Percentiles rank a stretch among this genome's conserved stretches.
phyloP scores from a whole-genome alignment of 2,113 vertebrate species.

The Xiphophorus maculatus region DNA sequence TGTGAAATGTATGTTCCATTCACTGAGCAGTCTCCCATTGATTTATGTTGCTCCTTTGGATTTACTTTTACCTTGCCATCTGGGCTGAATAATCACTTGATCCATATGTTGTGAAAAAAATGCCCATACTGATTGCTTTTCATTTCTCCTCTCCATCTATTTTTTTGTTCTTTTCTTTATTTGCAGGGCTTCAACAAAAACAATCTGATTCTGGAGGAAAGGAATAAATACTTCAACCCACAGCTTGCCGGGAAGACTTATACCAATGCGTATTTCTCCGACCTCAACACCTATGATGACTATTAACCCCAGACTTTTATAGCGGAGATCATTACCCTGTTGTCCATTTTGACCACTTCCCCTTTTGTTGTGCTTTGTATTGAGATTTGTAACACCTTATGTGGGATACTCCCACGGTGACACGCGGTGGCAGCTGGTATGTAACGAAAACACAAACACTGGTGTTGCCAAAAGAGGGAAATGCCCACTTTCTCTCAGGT shows the following conservation, averaged over 20 bases:
- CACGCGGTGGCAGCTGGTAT: slow-evolving; percentile 69
- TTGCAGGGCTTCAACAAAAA: slow-evolving; percentile 98
- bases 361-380: slow-evolving; percentile 74
- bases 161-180: slow-evolving; percentile 10
- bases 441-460: slow-evolving; percentile 59
- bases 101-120: slow-evolving; percentile 25
- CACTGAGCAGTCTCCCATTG: slow-evolving; percentile 63
- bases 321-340: slow-evolving; percentile 26
- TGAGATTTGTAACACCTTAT: slow-evolving; percentile 66
- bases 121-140: slow-evolving; percentile 31
- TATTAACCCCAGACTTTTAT: slow-evolving; percentile 82
- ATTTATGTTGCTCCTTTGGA: slow-evolving; percentile 68
- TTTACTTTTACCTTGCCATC: slow-evolving; percentile 70
- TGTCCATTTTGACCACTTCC: slow-evolving; percentile 42
- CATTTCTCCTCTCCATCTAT: slow-evolving; percentile 25
- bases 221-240: slow-evolving; percentile 98
- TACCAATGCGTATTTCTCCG: slow-evolving; percentile 96
- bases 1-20: slow-evolving; percentile 66
- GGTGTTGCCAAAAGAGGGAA: slow-evolving; percentile 68
- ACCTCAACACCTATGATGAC: slow-evolving; percentile 97
- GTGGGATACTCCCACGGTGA: slow-evolving; percentile 60
- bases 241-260: slow-evolving; percentile 95
- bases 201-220: slow-evolving; percentile 97
- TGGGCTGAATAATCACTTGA: slow-evolving; percentile 62
- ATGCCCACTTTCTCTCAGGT: slow-evolving; percentile 71